Percentiles rank a stretch among this genome's conserved stretches.
Conservation (phyloP, 2,113 vertebrate species). For the Nothoprocta perdicaria region DNA sequence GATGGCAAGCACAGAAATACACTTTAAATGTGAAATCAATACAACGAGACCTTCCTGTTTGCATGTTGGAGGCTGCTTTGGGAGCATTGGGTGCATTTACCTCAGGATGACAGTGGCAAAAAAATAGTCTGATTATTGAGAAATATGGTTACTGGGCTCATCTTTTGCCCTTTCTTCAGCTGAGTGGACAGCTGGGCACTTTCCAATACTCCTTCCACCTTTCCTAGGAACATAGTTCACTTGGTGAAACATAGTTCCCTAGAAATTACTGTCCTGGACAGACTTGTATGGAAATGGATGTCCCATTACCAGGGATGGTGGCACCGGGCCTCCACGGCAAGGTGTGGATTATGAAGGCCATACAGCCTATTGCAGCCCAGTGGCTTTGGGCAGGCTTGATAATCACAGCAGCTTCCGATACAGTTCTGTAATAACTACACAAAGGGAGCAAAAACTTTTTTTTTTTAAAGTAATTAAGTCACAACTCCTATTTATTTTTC, state of each 20-base stretch:
- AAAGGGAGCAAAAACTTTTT: neutral
- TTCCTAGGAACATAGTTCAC: neutral
- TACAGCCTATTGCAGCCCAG: neutral
- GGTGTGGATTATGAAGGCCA: fast-evolving
- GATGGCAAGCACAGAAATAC: neutral
- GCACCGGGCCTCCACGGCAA: neutral
- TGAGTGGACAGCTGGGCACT: neutral
- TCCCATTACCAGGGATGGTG: neutral
- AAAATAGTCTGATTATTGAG: neutral
- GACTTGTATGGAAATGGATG: neutral
- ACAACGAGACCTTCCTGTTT: neutral
- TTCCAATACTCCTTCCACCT: neutral
- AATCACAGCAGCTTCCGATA: neutral
- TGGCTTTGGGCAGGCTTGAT: neutral
- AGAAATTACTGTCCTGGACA: neutral
- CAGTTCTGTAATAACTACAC: neutral
- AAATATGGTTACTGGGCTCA: neutral
- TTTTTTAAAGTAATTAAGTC: constrained; percentile 3
- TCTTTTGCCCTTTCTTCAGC: neutral
- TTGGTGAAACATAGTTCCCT: neutral
- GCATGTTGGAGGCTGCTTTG: neutral
- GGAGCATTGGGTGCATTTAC: neutral
- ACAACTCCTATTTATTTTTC: neutral
- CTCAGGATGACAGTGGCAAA: neutral
- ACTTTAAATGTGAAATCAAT: neutral